A percentile compares a stretch with the other conserved stretches of the same genome.
Evolutionary conservation across 2,797 vertebrate genomes (phyloP).

Genomic region (Lepus townsendii): DNA sequence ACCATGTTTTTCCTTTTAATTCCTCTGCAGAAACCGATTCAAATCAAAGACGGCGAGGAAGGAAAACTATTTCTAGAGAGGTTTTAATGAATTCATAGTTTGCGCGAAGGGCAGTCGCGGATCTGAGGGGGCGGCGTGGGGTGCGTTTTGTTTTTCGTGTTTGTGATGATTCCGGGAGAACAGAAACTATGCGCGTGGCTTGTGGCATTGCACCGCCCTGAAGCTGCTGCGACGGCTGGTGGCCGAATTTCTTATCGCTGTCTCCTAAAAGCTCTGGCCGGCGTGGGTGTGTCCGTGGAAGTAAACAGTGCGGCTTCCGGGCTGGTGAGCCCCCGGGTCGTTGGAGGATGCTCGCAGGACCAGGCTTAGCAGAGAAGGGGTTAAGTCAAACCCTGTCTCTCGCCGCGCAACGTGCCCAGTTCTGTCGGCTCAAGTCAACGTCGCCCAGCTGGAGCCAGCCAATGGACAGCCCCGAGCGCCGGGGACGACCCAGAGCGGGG

Average conservation of each 20-base stretch:
- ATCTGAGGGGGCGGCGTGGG: not conserved
- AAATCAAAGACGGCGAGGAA: not conserved
- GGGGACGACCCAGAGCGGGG: slow-evolving; percentile 86
- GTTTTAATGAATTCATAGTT: slow-evolving; percentile 1
- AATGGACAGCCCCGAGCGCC: slow-evolving; percentile 76
- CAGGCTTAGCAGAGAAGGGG: slow-evolving; percentile 78
- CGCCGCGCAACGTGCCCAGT: not conserved
- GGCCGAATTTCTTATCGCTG: no score
- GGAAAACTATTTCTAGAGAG: not conserved
- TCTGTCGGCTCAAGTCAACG: slow-evolving; percentile 66
- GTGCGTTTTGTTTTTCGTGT: not conserved
- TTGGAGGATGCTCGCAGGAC: not conserved
- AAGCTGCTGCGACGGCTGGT: not conserved
- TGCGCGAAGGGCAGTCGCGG: not conserved
- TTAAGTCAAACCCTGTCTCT: slow-evolving; percentile 79
- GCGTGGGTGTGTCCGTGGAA: not conserved
- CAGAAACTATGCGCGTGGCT: not conserved
- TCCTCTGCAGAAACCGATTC: not conserved
- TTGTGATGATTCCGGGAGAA: not conserved
- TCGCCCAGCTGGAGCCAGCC: slow-evolving; percentile 77
- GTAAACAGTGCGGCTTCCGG: not conserved
- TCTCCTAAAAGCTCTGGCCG: not conserved
- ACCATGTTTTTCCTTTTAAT: not conserved
- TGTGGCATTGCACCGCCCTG: not conserved
- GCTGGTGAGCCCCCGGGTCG: accelerated